Base-by-base conservation (phyloP, 2,888 invertebrate species). In the Drosophila gaucha region DNA sequence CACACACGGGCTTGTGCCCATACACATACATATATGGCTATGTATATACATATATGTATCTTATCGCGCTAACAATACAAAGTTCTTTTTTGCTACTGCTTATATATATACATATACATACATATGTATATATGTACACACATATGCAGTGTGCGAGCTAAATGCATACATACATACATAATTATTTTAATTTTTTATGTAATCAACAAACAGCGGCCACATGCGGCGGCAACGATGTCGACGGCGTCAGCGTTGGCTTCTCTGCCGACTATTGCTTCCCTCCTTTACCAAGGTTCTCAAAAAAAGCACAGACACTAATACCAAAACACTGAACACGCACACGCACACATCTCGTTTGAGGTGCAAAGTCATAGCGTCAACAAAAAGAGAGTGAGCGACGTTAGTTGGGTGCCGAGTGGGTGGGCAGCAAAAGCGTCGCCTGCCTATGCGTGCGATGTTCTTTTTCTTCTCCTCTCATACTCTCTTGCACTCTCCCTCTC, bases 131-230 rank as follows among this genome's bases (percentile, higher is more conserved):
- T 12, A 18, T n/a, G n/a, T 47, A 44, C 35, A 28, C 43, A n/a
- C 39, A 44, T 36, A 55, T 35, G 24, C 50, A 41, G 33, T 49
- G 41, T 46, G 36, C 55, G 50, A 28, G 65, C 73, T 71, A 55
- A 38, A 73, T 78, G 46, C 55, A 67, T 73, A 56, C 38, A 59
- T 59, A 59, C 59, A 59, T 59, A 64, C 56, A 73, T 78, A 57
- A 74, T 74, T 78, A 78, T 74, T 73, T 73, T 78, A 43, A 78
- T 74, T 78, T 78, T 74, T 82, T 82, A 88, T 82, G 80, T 82
- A 82, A 82, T 82, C 88, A 79, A 79, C 88, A 88, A 86, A 73
- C 84, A 68, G 65, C 79, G 59, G 57, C 72, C 80, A 76, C 76
- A 76, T 76, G 76, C 75, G 80, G 74, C 44, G 55, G 39, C 55